These are phyloP conservation scores for Psephotus haematonotus DNA, from an alignment of 2,113 vertebrate genomes.

Conservation along the genomic window DNA sequence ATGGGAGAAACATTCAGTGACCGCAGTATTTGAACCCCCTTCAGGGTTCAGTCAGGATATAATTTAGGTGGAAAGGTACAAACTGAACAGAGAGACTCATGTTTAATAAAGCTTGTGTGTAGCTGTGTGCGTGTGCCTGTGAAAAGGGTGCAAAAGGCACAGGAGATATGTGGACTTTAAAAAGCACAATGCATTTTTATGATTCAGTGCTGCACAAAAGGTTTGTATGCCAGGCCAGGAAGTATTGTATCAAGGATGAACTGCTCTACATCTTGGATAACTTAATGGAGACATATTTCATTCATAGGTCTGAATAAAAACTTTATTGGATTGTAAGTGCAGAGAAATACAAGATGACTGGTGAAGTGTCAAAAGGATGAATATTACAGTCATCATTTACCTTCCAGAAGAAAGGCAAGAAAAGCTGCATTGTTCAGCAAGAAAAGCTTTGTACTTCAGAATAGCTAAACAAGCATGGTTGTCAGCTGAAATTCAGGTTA, in stretches of 20 bases:
- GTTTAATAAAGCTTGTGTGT: not conserved
- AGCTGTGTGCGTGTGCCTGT: not conserved
- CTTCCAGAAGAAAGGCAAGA: not conserved
- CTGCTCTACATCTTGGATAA: not conserved
- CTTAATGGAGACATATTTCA: not conserved
- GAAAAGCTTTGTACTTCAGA: not conserved
- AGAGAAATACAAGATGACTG: not conserved
- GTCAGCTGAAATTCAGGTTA: not conserved
- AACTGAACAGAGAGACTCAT: accelerated
- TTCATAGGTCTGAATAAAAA: not conserved
- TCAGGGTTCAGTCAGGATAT: not conserved
- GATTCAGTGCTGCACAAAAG: not conserved
- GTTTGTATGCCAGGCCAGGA: not conserved
- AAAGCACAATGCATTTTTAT: not conserved
- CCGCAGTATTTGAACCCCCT: not conserved
- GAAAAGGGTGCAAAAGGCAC: not conserved
- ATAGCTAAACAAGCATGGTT: not conserved
- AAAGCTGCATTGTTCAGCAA: not conserved
- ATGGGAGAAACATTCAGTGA: not conserved
- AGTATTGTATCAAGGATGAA: not conserved
- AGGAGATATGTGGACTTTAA: not conserved
- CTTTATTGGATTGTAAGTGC: not conserved
- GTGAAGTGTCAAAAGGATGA: not conserved
- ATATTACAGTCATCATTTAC: not conserved
- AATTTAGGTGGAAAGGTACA: not conserved